Base-by-base conservation (phyloP, 2,888 invertebrate species). In the Dromius quadrimaculatus region DNA sequence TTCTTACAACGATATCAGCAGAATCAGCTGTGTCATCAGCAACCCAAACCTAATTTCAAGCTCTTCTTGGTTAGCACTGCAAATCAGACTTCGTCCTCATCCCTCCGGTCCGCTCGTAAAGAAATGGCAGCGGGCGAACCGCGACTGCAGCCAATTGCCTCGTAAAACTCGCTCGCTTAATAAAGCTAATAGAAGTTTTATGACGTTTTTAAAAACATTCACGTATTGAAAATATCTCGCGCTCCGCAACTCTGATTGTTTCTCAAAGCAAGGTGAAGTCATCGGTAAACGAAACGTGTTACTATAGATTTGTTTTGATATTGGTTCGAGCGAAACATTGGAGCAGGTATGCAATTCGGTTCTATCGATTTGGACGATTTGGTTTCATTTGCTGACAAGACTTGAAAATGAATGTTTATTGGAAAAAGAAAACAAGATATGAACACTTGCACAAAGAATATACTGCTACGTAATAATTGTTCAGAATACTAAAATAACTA, bases 141-240 rank as follows among this genome's bases (percentile, higher is more conserved):
- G 17, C 65, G 50, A 50, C 50, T 65, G 64, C 50, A 64, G 64
- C 50, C 45, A 64, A 64, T 45, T 64, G 64, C 62, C 32, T 71
- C 71, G 66, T 71, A 71, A 71, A 71, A 71, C 54, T 66, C 61
- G 71, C 71, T 71, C 66, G 66, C 61, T 71, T 71, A 71, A 71
- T 71, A 71, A 66, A 71, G 66, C 66, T 71, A 71, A 71, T 71
- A 71, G 66, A 71, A 71, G 61, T 71, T 71, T 71, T 71, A 71
- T 62, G 71, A 66, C 38, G 59, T 71, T 71, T 71, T 71, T 71
- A 66, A 68, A 64, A 64, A 64, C 64, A 64, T 64, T 64, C 64
- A 64, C 64, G 64, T 64, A 64, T 68, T 59, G 68, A 57, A 59
- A 68, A 68, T 68, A 68, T 68, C 68, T 32, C 68, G 59, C 68